Evolutionary conservation across 2,888 invertebrate genomes (phyloP).

Genomic region (Lasioglossum oenotherae): DNA sequence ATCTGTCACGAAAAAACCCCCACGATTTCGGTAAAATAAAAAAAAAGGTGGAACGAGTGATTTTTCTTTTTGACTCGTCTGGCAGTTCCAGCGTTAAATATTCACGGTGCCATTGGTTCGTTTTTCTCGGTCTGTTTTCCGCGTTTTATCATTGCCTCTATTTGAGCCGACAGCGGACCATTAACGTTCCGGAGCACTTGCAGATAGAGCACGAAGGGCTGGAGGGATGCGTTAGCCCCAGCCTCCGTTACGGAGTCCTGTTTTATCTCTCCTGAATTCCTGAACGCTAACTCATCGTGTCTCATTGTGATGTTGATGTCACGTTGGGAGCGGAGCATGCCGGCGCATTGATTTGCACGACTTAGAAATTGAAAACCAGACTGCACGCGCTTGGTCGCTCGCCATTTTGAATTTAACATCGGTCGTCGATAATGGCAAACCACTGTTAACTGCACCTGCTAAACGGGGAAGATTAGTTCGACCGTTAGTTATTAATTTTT

Average conservation of each 20-base stretch:
- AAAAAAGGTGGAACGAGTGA: background rate
- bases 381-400: background rate
- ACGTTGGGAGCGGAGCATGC: slow-evolving; percentile 45
- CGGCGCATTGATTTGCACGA: slow-evolving; percentile 52
- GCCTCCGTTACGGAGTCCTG: slow-evolving; percentile 15
- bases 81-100: background rate
- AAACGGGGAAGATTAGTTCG: background rate
- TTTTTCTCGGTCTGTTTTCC: background rate
- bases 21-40: no score
- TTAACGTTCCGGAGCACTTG: slow-evolving; percentile 35
- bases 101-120: background rate
- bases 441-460: background rate
- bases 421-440: background rate
- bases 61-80: background rate
- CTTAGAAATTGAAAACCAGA: slow-evolving; percentile 40
- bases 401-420: background rate
- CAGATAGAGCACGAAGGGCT: slow-evolving; percentile 48
- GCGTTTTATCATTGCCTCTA: background rate
- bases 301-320: slow-evolving; percentile 67
- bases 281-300: slow-evolving; percentile 66
- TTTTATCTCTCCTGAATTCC: slow-evolving; percentile 65
- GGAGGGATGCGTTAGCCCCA: slow-evolving; percentile 28
- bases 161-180: background rate
- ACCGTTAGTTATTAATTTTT: background rate
- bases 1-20: no score